Percentiles rank a stretch among this genome's conserved stretches.
These are phyloP conservation scores for Mohoua ochrocephala DNA, from an alignment of 2,113 vertebrate species.

Conservation along the genomic window DNA sequence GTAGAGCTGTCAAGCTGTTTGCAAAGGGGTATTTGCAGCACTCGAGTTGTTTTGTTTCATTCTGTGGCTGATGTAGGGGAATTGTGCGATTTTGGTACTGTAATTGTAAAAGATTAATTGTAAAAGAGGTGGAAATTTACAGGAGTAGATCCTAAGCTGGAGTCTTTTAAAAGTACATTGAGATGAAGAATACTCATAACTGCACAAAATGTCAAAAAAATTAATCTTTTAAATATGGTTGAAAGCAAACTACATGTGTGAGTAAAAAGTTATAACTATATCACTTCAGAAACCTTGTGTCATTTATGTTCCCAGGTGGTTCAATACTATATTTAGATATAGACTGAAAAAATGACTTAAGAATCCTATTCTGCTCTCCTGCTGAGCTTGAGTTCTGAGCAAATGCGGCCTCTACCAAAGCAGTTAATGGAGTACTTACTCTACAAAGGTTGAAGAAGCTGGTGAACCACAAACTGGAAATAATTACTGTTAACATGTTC, in stretches of 20 bases:
- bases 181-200: not conserved
- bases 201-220: not conserved
- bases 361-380: not conserved
- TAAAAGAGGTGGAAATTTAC: not conserved
- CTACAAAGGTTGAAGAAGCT: not conserved
- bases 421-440: not conserved
- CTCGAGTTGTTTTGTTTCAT: not conserved
- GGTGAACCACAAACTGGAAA: not conserved
- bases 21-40: not conserved
- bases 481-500: not conserved
- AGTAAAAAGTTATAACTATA: not conserved
- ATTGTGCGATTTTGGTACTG: not conserved
- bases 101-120: not conserved
- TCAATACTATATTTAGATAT: not conserved
- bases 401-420: not conserved
- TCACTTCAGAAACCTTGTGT: not conserved
- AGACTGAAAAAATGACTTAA: not conserved
- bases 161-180: not conserved
- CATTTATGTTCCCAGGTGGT: not conserved
- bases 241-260: not conserved
- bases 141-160: not conserved
- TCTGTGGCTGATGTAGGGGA: not conserved
- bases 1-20: not conserved
- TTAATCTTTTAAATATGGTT: fast-evolving
- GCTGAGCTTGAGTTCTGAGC: not conserved